Percentiles rank a stretch among this genome's conserved stretches.
These are phyloP conservation scores for Dunckerocampus dactyliophorus DNA, from an alignment of 2,113 vertebrate genomes.

Conservation along the genomic window DNA sequence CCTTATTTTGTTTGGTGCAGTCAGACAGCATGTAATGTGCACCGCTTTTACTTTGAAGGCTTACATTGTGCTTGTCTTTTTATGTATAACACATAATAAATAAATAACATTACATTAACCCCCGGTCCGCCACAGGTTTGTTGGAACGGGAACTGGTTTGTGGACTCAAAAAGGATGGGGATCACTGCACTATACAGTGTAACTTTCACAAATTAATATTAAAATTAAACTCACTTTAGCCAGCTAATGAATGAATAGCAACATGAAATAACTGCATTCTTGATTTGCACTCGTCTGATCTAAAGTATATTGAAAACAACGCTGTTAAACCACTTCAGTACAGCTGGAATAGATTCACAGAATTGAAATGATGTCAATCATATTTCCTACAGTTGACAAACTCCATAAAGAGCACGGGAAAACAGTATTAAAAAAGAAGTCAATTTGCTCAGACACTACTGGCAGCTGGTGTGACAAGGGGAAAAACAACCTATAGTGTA, in stretches of 20 bases:
- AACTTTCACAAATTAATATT: neutral
- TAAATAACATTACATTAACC: too few species aligned
- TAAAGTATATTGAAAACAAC: too few species aligned
- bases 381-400: constrained; percentile 30
- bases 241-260: neutral
- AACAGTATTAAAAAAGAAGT: constrained; percentile 26
- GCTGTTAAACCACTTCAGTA: neutral
- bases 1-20: too few species aligned
- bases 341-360: constrained; percentile 2
- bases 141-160: too few species aligned
- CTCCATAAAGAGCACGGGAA: constrained; percentile 21
- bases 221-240: neutral
- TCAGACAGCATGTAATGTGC: too few species aligned
- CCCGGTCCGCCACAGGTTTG: too few species aligned
- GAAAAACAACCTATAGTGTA: constrained; percentile 67
- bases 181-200: too few species aligned
- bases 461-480: constrained; percentile 54
- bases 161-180: too few species aligned
- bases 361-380: constrained; percentile 34
- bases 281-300: too few species aligned
- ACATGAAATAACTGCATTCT: neutral
- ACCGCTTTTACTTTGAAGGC: too few species aligned
- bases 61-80: too few species aligned
- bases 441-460: constrained; percentile 25
- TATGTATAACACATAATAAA: too few species aligned